Conservation (phyloP, 2,113 vertebrate species). For the Rhinichthys klamathensis region DNA sequence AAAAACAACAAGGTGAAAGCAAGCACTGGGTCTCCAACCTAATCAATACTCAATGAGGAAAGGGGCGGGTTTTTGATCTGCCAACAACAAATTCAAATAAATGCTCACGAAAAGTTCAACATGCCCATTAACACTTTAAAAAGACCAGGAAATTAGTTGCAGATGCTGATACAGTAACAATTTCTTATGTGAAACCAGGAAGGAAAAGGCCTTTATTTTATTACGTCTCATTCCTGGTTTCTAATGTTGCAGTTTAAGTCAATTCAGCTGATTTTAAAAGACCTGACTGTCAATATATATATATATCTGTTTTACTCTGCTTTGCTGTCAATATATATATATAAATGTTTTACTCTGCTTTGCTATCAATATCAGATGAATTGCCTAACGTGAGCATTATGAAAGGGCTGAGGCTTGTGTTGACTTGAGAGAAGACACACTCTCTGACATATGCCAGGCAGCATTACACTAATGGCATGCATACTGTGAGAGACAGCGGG, state of each 20-base stretch:
- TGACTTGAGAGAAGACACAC: not conserved
- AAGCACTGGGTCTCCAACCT: not conserved
- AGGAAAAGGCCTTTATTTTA: not conserved
- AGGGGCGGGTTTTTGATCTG: not conserved
- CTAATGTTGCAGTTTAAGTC: too few species aligned
- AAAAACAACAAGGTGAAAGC: not conserved
- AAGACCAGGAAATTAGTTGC: not conserved
- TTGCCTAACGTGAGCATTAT: not conserved
- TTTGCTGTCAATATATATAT: too few species aligned
- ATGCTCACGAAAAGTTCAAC: conserved; percentile 3
- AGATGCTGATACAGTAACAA: not conserved
- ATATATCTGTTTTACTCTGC: too few species aligned
- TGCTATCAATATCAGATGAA: not conserved
- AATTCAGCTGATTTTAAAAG: not conserved
- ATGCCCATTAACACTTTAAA: not conserved
- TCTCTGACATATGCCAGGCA: not conserved
- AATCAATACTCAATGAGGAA: conserved; percentile 21
- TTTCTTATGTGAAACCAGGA: not conserved
- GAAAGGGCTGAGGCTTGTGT: not conserved
- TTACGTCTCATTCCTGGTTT: not conserved
- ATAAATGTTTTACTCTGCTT: not conserved
- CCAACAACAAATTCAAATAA: not conserved
- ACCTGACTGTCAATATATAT: not conserved
- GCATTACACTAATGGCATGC: not conserved
- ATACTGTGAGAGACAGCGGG: conserved; percentile 9